phyloP scores from a whole-genome alignment of 2,888 invertebrate species.

The Marronus borbonicus region DNA sequence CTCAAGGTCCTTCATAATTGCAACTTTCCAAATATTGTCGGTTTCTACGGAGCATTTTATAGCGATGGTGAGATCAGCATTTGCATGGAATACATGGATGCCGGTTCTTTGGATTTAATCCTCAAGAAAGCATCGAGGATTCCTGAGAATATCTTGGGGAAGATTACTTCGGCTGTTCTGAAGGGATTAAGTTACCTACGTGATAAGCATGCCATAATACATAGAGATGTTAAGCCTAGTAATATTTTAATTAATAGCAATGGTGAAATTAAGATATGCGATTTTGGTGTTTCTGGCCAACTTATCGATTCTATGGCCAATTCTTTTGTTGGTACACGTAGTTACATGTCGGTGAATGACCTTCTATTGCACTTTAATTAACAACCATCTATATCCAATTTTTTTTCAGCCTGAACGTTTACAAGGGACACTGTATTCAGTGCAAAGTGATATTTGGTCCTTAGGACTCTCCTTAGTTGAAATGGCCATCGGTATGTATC shows the following conservation, averaged over 20 bases:
- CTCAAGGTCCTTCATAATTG: constrained; percentile 99
- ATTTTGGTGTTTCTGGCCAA: constrained; percentile 99
- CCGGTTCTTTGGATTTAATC: constrained; percentile 97
- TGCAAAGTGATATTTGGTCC: constrained; percentile 99
- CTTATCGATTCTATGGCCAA: constrained; percentile 99
- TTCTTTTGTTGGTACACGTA: constrained; percentile 98
- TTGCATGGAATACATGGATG: constrained; percentile 99
- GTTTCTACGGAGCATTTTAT: constrained; percentile 98
- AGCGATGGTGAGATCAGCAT: constrained; percentile 99
- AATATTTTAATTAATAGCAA: constrained; percentile 98
- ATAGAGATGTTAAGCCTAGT: constrained; percentile 97
- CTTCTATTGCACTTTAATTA: not conserved
- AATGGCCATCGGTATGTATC: constrained; percentile 99
- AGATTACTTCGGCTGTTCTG: constrained; percentile 86
- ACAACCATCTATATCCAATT: not conserved
- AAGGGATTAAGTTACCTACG: constrained; percentile 97
- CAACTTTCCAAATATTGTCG: constrained; percentile 99
- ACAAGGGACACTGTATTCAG: constrained; percentile 98
- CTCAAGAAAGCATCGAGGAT: constrained; percentile 97
- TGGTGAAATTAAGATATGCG: constrained; percentile 99
- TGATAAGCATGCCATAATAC: constrained; percentile 97
- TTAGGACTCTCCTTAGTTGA: constrained; percentile 97
- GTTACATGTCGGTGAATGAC: constrained; percentile 96
- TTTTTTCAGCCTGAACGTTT: constrained; percentile 92
- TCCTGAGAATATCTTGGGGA: constrained; percentile 93